A percentile compares a stretch with the other conserved stretches of the same genome.
Conservation (phyloP, 2,888 invertebrate species). For the Sphaerophoria taeniata region DNA sequence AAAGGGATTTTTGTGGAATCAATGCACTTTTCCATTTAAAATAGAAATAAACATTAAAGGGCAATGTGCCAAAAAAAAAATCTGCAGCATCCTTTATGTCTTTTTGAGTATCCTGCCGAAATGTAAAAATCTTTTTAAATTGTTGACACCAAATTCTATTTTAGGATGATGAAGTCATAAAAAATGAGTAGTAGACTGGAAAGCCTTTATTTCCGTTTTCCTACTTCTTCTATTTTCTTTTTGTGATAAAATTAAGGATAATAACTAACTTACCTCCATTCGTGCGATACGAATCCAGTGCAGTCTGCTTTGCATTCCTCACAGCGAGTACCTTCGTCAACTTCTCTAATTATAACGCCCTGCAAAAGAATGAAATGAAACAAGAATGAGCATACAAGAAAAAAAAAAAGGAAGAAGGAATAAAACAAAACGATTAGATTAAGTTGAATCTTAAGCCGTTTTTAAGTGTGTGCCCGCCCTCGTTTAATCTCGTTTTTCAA, state of each 20-base stretch:
- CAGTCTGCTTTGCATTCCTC: constrained; percentile 92
- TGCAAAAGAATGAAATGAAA: constrained; percentile 83
- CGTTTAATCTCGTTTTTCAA: constrained; percentile 33
- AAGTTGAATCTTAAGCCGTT: constrained; percentile 24
- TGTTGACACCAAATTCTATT: constrained; percentile 15
- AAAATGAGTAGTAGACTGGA: background rate
- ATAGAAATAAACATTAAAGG: background rate
- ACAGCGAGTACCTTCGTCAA: constrained; percentile 92
- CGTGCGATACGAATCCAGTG: constrained; percentile 92
- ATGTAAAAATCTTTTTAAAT: constrained; percentile 1
- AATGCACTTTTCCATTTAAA: constrained; percentile 2
- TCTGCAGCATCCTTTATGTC: constrained; percentile 15
- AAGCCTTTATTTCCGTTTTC: background rate
- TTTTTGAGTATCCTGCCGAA: constrained; percentile 33
- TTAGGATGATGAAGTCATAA: background rate
- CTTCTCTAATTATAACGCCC: constrained; percentile 94
- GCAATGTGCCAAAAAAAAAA: constrained; percentile 49
- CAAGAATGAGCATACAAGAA: background rate
- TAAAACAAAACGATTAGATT: constrained; percentile 32
- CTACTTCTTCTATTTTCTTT: background rate
- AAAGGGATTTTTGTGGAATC: background rate
- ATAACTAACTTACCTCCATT: constrained; percentile 92
- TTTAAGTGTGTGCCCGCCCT: constrained; percentile 25
- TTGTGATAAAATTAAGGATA: constrained; percentile 4
- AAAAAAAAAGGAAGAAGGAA: background rate